Evolutionary conservation across 2,888 invertebrate species (phyloP), one percentile per base, ranked within the genome.

Genomic region (Drosophila neonasuta): DNA sequence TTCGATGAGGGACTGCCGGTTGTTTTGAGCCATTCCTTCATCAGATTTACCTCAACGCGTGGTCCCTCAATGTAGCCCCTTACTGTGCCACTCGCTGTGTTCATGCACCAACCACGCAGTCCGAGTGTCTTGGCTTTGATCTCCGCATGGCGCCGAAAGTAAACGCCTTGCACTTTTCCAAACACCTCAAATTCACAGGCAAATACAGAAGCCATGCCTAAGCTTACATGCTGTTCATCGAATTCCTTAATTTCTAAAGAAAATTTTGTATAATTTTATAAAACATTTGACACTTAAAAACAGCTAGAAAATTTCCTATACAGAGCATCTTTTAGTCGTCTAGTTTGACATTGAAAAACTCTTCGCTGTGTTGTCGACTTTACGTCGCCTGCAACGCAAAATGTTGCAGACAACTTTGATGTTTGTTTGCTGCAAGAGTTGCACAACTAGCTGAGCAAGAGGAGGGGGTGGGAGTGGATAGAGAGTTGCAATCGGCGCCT

Each of bases 1-100:
- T 91, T 91, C 29, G 95, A 95, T 71, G 92, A 92, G 0, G 96
- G 96, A 89, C 96, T 96, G 50, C 96, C 96, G 2, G 92, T 94
- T n/a, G 90, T 92, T 78, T 92, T 92, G 48, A 96, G 73, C 89
- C 89, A 90, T 13, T 84, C 61, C 63, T 86, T 87, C 94, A 95
- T 94, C 88, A 92, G 91, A 34, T 92, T 90, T 24, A 94, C 78
- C 88, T 92, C 92, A 1, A 81, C 74, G 64, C 88, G 83, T 5
- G 91, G 89, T 7, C 94, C 94, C 89, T 95, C 93, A 46, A 94
- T 78, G 54, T 91, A 89, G 8, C 95, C 95, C 62, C 92, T 89
- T 0, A 95, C 94, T 0, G 94, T 94, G 5, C 93, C 93, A 8
- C 90, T 79, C 0, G 89, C 75, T 0, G 94, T 94, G 77, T 95